Conservation (phyloP, 2,113 vertebrate species). For the Micromys minutus region DNA sequence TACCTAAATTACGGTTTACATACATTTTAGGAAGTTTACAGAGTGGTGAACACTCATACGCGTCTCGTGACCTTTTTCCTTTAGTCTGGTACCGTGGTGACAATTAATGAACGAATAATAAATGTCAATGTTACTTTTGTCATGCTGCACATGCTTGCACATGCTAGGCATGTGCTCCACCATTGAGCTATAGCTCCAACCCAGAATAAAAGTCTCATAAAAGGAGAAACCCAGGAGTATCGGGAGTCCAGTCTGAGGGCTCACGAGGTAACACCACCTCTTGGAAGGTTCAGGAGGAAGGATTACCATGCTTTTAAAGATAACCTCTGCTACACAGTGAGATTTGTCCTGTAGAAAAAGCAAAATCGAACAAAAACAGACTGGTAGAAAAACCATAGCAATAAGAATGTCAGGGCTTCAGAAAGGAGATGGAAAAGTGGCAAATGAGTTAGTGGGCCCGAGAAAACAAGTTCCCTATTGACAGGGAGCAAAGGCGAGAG, state of each 20-base stretch:
- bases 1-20: conserved; percentile 6
- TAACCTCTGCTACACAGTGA: neutral
- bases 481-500: neutral
- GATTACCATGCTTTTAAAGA: neutral
- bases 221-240: neutral
- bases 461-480: neutral
- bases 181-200: neutral
- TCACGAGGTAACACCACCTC: neutral
- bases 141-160: neutral
- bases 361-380: neutral
- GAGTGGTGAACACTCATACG: neutral
- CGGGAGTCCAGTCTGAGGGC: neutral
- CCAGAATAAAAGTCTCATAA: neutral
- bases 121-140: neutral
- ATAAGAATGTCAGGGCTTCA: neutral
- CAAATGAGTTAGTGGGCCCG: neutral
- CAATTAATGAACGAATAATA: neutral
- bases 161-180: neutral
- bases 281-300: neutral
- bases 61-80: neutral
- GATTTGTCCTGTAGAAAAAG: neutral
- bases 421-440: neutral
- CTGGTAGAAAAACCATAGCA: conserved; percentile 15
- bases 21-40: neutral
- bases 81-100: neutral